These are phyloP conservation scores for Chrysolina haemoptera DNA, from an alignment of 2,888 invertebrate species.

Conservation along the genomic window DNA sequence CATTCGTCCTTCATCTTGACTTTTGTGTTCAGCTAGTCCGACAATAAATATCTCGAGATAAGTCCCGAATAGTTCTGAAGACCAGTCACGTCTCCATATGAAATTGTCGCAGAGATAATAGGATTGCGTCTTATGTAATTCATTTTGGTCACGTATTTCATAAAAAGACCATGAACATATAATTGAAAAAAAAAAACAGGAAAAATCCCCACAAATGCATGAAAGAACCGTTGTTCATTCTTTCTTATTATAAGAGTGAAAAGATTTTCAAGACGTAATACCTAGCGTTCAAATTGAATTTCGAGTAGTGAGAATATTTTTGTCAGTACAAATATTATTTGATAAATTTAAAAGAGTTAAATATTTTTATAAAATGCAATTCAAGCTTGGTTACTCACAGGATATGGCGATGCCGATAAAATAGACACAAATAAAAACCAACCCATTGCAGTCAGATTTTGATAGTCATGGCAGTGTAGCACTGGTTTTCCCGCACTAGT, in stretches of 20 bases:
- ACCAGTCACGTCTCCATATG: constrained; percentile 42
- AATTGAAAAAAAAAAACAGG: constrained; percentile 22
- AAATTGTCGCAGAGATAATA: constrained; percentile 43
- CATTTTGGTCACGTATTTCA: constrained; percentile 39
- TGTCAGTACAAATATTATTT: not conserved
- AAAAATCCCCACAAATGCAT: not conserved
- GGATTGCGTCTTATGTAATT: constrained; percentile 39
- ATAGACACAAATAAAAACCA: no score
- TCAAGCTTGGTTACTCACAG: no score
- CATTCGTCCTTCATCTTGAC: constrained; percentile 41
- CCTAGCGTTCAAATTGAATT: not conserved
- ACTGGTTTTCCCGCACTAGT: no score
- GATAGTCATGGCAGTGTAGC: no score
- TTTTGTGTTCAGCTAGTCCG: constrained; percentile 32
- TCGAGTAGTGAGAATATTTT: not conserved
- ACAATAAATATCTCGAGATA: constrained; percentile 44
- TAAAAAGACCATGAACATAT: constrained; percentile 16
- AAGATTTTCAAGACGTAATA: not conserved
- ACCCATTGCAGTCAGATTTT: no score
- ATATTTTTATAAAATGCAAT: no score
- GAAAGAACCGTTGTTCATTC: not conserved
- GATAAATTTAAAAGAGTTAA: not conserved
- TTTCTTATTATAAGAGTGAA: not conserved
- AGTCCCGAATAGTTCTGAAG: constrained; percentile 32
- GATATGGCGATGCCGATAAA: no score